Conservation (phyloP, 64 coral and sea anemone species). For the Porites lutea region DNA sequence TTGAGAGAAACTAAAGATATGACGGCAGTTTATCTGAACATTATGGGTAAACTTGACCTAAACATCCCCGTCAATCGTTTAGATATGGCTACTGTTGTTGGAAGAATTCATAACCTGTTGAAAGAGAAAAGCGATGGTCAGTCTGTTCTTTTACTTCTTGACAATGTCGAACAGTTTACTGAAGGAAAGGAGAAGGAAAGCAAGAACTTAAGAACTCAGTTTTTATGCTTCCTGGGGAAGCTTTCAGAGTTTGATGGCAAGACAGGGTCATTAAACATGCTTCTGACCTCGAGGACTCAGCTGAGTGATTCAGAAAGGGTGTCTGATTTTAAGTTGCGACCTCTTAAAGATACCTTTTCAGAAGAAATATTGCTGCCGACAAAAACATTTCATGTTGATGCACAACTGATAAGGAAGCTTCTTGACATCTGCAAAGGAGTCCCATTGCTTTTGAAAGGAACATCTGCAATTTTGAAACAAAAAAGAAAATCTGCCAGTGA, state of each 20-base stretch:
- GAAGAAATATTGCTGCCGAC: neutral
- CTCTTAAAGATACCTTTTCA: neutral
- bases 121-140: neutral
- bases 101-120: neutral
- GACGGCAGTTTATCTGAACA: no score
- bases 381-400: neutral
- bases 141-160: conserved; percentile 8
- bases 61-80: neutral
- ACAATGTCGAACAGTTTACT: conserved; percentile 40
- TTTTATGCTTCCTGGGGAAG: no score
- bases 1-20: no score
- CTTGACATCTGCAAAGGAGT: neutral
- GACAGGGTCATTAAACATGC: neutral
- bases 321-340: neutral
- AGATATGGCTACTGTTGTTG: neutral
- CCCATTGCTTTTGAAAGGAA: conserved; percentile 2
- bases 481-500: neutral
- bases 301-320: neutral
- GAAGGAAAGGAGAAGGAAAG: neutral
- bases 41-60: neutral
- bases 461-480: conserved; percentile 7
- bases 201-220: no score
- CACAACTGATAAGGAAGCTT: neutral
- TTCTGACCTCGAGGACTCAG: neutral
- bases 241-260: neutral